phyloP scores from a whole-genome alignment of 2,888 invertebrate genomes.

The Acronicta psi region DNA sequence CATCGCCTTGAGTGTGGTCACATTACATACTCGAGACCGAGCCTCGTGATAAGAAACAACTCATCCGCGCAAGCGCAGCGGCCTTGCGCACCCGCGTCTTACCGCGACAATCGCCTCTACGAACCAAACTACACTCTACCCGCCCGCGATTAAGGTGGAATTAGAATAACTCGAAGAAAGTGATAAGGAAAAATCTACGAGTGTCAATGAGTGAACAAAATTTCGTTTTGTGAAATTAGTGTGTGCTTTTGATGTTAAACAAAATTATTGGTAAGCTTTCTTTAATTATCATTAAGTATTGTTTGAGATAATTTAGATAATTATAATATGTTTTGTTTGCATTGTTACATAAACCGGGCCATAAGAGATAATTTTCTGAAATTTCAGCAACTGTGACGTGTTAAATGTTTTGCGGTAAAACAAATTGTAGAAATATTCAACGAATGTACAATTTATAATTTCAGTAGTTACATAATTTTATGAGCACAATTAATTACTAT shows the following conservation, averaged over 20 bases:
- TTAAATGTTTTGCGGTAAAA: not conserved
- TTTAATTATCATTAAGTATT: conserved; percentile 40
- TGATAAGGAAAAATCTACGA: conserved; percentile 42
- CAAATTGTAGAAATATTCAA: not conserved
- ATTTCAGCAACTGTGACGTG: conserved; percentile 4
- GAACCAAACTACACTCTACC: conserved; percentile 37
- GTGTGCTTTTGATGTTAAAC: conserved; percentile 15
- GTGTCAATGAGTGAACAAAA: conserved; percentile 47
- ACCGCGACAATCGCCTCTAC: conserved; percentile 19
- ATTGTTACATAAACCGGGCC: conserved; percentile 23
- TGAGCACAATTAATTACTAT: not conserved
- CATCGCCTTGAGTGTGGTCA: conserved; percentile 51
- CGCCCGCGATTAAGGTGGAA: conserved; percentile 35
- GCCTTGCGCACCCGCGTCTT: conserved; percentile 75
- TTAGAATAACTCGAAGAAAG: conserved; percentile 39
- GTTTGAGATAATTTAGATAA: conserved; percentile 31
- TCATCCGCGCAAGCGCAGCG: conserved; percentile 79
- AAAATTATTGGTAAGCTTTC: conserved; percentile 47
- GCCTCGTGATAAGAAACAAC: conserved; percentile 80
- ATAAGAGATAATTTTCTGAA: conserved; percentile 9
- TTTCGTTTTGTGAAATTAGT: conserved; percentile 52
- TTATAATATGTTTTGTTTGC: conserved; percentile 6
- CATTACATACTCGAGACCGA: conserved; percentile 45
- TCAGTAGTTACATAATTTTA: not conserved
- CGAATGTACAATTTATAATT: not conserved